Percentiles rank a stretch among this genome's conserved stretches.
Evolutionary conservation across 2,888 invertebrate genomes (phyloP).

Genomic region (Hemaris fuciformis): DNA sequence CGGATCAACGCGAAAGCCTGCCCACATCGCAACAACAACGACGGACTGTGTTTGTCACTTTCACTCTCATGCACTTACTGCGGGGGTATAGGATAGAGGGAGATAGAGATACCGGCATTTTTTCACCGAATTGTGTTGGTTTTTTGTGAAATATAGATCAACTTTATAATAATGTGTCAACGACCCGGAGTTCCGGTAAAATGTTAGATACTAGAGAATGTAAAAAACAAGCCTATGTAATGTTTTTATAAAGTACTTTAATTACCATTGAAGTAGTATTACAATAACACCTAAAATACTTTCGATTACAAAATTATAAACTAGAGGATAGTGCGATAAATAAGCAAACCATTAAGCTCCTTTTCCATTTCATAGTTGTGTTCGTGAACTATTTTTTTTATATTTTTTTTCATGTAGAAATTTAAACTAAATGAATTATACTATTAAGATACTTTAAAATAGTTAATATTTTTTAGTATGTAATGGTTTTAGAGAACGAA

Average conservation of each 20-base stretch:
- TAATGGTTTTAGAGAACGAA: too few relatives aligned
- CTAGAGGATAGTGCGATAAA: too few relatives aligned
- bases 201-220: constrained; percentile 33
- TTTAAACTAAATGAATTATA: too few relatives aligned
- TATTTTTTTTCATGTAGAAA: too few relatives aligned
- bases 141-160: constrained; percentile 78
- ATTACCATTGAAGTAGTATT: background rate
- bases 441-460: too few relatives aligned
- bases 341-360: too few relatives aligned
- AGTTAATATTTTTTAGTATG: too few relatives aligned
- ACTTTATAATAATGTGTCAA: constrained; percentile 72
- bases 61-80: constrained; percentile 34
- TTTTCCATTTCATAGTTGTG: too few relatives aligned
- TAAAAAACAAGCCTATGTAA: constrained; percentile 22
- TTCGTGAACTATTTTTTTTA: too few relatives aligned
- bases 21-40: constrained; percentile 56
- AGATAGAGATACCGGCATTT: constrained; percentile 46
- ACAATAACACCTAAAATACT: too few relatives aligned
- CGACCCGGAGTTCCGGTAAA: constrained; percentile 57
- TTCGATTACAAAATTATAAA: too few relatives aligned
- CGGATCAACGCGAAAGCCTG: constrained; percentile 69
- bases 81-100: constrained; percentile 30
- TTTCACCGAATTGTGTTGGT: constrained; percentile 58
- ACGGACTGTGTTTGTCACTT: constrained; percentile 48
- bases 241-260: background rate